Base-by-base conservation (phyloP, 2,888 invertebrate species). In the Boloria selene region DNA sequence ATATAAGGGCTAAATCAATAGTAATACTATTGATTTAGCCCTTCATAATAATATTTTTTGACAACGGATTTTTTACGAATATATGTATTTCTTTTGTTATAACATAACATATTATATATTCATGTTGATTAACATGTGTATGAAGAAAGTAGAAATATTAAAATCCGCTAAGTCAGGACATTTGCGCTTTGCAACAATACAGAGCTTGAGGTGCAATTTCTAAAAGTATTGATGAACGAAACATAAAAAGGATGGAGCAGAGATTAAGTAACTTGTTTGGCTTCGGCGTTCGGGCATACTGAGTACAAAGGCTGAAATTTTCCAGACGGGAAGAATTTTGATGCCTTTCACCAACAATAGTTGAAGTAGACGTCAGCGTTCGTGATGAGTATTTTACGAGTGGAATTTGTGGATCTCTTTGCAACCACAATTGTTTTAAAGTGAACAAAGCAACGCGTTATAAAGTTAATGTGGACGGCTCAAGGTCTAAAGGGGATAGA, bases 231-330 rank as follows among this genome's bases (percentile, higher is more conserved):
- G 87, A 86, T 83, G 84, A 83, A 80, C 79, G 69, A 73, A 81
- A 80, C 83, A 86, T 81, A 86, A 86, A 86, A 80, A 80, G 79
- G 79, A 72, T 65, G 80, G 79, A 78, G 79, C 79, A 77, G 81
- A 85, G 84, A 89, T 88, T 87, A 87, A 86, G 82, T 84, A 84
- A 88, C 86, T 88, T 87, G 81, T 77, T 77, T 74, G 84, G 83
- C 82, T 87, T 87, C 85, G 77, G 73, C 80, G 80, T 81, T 81
- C 83, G 80, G 75, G 76, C 77, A 75, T 81, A 80, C 77, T 67
- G 73, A 72, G 70, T 79, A 84, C 85, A 87, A 87, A 85, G 82
- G 82, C 80, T 77, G 71, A 82, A 82, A 86, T 82, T 84, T 86
- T 83, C 83, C 84, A 82, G 84, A 81, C 83, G 78, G 77, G 78